Conservation (phyloP, 2,797 vertebrate species). For the Furcifer pardalis region DNA sequence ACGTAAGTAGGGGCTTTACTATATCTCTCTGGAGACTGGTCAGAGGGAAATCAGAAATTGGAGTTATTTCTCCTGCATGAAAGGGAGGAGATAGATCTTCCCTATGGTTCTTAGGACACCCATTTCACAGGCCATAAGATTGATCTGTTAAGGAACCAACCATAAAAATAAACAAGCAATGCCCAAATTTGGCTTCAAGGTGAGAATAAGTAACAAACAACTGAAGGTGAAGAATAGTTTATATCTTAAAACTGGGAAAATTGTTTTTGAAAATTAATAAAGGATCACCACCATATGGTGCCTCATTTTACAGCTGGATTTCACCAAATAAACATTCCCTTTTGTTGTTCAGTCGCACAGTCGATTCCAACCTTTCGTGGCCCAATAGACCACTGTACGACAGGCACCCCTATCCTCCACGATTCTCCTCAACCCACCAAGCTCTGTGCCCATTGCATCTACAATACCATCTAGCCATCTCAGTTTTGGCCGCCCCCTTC, state of each 20-base stretch:
- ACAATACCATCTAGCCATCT: too few relatives aligned
- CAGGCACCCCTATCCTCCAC: too few relatives aligned
- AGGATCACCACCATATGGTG: slow-evolving; percentile 32
- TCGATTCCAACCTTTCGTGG: too few relatives aligned
- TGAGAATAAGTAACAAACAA: not conserved
- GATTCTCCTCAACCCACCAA: too few relatives aligned
- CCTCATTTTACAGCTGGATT: slow-evolving; percentile 47
- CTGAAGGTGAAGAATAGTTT: not conserved
- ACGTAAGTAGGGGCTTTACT: too few relatives aligned
- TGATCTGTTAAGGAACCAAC: not conserved
- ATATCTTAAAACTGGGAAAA: slow-evolving; percentile 32
- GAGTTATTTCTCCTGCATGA: not conserved
- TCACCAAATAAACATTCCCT: slow-evolving; percentile 55
- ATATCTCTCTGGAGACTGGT: too few relatives aligned
- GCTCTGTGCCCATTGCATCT: too few relatives aligned
- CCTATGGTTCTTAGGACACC: not conserved
- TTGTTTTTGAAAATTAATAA: slow-evolving; percentile 64
- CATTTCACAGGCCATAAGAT: not conserved
- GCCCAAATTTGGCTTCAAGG: not conserved
- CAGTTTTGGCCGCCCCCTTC: too few relatives aligned
- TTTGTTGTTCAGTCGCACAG: too few relatives aligned
- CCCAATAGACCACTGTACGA: too few relatives aligned
- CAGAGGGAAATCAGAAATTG: not conserved
- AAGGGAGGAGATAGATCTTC: not conserved
- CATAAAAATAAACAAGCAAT: slow-evolving; percentile 20